Evolutionary conservation across 2,113 vertebrate species (phyloP), one percentile per base, ranked within the genome.

Genomic region (Leucoraja erinaceus): DNA sequence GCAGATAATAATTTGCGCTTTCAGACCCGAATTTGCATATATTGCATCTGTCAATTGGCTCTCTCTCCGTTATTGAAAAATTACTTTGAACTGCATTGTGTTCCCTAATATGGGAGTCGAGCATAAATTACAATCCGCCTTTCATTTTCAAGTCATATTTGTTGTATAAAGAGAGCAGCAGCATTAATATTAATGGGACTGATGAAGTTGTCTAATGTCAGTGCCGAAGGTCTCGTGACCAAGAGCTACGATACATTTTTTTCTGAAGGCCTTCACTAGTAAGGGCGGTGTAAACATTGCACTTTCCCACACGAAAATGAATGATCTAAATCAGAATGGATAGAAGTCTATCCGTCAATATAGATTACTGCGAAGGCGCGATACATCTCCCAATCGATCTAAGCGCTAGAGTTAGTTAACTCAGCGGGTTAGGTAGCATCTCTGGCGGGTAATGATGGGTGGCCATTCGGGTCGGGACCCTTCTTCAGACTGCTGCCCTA

Each of bases 1-100:
- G 83, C 83, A 66, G 83, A 88, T 88, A 59, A 88, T 88, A 88
- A 88, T 88, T 88, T 88, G 81, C 59, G 83, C 83, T 31, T 88
- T 88, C 83, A 88, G 83, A 4, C 59, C 56, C 7, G 83, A 56
- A 88, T 88, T 88, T 88, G 83, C 83, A 88, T 88, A 88, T 88
- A 88, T 88, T 63, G 83, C 83, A 88, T 88, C 83, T 88, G 83
- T 88, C 83, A 88, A 88, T 56, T 33, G 83, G 28, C 14, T 63
- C 61, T 88, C 59, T 88, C 59, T 88, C 83, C 28, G 59, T 88
- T 61, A 88, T 88, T 88, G 63, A 88, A 88, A 88, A 63, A 88
- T 86, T 63, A 63, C 83, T 88, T 88, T 88, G 83, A 88, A 88
- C 83, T 63, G 83, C 28, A 63, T n/a, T 59, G 59, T 59, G 83